These are phyloP conservation scores for Lethrus apterus DNA, from an alignment of 1,140 invertebrate species.

Conservation along the genomic window DNA sequence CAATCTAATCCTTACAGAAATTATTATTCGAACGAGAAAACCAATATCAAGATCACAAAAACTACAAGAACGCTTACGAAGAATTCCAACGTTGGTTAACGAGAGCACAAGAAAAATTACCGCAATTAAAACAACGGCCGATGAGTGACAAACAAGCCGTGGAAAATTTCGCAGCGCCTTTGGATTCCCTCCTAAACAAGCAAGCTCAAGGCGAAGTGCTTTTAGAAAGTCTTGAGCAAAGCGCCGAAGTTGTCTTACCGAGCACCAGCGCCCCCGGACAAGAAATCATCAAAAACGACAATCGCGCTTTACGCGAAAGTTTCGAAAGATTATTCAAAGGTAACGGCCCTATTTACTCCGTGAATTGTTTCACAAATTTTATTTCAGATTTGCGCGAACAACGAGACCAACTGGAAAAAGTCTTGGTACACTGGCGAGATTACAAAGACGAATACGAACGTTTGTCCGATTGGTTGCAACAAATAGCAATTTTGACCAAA, in stretches of 20 bases:
- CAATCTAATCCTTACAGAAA: conserved; percentile 47
- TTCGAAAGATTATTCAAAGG: conserved; percentile 75
- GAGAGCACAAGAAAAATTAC: conserved; percentile 80
- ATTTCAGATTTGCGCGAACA: conserved; percentile 69
- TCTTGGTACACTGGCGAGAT: conserved; percentile 76
- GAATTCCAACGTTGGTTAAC: conserved; percentile 79
- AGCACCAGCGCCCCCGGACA: conserved; percentile 74
- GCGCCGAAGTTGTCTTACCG: conserved; percentile 76
- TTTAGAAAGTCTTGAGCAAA: conserved; percentile 77
- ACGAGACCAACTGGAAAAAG: conserved; percentile 74
- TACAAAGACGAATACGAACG: conserved; percentile 90
- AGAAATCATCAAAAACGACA: conserved; percentile 74
- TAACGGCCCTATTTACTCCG: no score
- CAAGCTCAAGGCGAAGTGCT: conserved; percentile 84
- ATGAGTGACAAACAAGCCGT: conserved; percentile 81
- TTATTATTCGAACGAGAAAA: conserved; percentile 71
- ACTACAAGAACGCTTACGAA: conserved; percentile 84
- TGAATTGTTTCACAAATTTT: neutral
- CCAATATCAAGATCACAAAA: conserved; percentile 78
- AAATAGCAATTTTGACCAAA: conserved; percentile 86
- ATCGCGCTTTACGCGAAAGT: conserved; percentile 71
- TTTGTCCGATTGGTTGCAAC: conserved; percentile 87
- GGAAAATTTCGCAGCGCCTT: conserved; percentile 76
- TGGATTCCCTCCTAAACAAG: conserved; percentile 80
- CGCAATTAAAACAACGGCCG: conserved; percentile 74